Base-by-base conservation (phyloP, 1,140 invertebrate genomes). In the Neodiprion pinetum region DNA sequence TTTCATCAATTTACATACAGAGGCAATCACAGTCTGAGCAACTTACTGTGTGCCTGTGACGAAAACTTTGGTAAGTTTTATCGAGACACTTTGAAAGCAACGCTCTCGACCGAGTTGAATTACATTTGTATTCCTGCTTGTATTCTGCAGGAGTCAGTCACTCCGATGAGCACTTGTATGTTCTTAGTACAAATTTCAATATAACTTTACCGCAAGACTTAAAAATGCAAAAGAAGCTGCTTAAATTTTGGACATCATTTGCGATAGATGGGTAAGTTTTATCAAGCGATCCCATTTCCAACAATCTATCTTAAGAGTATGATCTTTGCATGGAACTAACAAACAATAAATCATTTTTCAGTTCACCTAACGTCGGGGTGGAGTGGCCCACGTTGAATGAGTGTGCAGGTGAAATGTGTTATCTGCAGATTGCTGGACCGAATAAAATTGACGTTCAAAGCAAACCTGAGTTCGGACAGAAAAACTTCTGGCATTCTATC, bases 1-100 rank as follows among this genome's bases (percentile, higher is more conserved):
- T 87, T 90, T 81, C 93, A 93, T 78, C 83, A 88, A 12, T 93
- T 91, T 77, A 78, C 84, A 4, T 92, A 91, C 75, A 87, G 88
- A 53, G 90, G 88, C 4, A 79, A 83, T n/a, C 73, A 86, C 17
- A 92, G 91, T 79, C 80, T 92, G 4, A 90, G 89, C n/a, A 82
- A 90, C 50, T 0, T 76, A 10, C 83, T 91, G 77, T 88, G 84
- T 23, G 74, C 79, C n/a, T 89, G 85, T 14, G 83, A 87, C 0
- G 80, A 88, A n/a, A 84, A 91, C 71, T 92, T 90, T 77, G 92
- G 91, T 93, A 85, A 81, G 73, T 79, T 11, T 14, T 75, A 71
- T 53, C 50, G 10, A n/a, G 14, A 72, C 70, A 48, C 0, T 9
- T 53, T n/a, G 49, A 67, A 7, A 68, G 50, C 0, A 69, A 50